A percentile compares a stretch with the other conserved stretches of the same genome.
Conservation (phyloP, 2,888 invertebrate species). For the Aphodius granarius region DNA sequence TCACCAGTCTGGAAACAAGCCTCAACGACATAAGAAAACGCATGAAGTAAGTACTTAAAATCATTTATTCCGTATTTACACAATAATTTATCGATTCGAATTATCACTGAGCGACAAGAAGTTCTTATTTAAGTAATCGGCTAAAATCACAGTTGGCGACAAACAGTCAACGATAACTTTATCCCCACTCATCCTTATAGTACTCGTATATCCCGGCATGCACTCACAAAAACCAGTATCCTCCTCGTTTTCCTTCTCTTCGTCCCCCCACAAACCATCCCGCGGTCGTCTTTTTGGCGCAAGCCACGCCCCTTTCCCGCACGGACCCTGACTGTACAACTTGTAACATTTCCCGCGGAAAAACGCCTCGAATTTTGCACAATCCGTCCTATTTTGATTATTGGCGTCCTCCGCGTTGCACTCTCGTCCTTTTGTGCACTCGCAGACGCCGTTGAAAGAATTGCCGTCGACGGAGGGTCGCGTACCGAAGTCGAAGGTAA, state of each 20-base stretch:
- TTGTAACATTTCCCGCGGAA: conserved; percentile 74
- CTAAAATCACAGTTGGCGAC: conserved; percentile 65
- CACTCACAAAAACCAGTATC: conserved; percentile 59
- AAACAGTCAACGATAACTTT: conserved; percentile 57
- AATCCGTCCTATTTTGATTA: conserved; percentile 39
- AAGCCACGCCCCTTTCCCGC: conserved; percentile 71
- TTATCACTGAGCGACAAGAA: conserved; percentile 30
- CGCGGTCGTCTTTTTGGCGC: conserved; percentile 58
- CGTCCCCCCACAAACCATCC: conserved; percentile 41
- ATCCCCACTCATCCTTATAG: conserved; percentile 46
- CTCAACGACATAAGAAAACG: conserved; percentile 61
- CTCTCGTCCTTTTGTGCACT: conserved; percentile 56
- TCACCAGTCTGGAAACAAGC: conserved; percentile 59
- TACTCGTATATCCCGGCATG: conserved; percentile 64
- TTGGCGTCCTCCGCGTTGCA: conserved; percentile 34
- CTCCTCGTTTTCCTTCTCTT: conserved; percentile 29
- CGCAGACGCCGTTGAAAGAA: conserved; percentile 81
- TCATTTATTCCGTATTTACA: neutral
- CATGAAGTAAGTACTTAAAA: conserved; percentile 52
- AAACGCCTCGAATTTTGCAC: conserved; percentile 53
- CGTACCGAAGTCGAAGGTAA: conserved; percentile 79
- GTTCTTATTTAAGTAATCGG: conserved; percentile 56
- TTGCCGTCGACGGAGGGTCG: conserved; percentile 78
- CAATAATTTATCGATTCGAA: neutral
- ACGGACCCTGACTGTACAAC: conserved; percentile 78